phyloP scores from a whole-genome alignment of 30 jellyfish, hydroid and myxozoan species.

The Catostylus mosaicus region DNA sequence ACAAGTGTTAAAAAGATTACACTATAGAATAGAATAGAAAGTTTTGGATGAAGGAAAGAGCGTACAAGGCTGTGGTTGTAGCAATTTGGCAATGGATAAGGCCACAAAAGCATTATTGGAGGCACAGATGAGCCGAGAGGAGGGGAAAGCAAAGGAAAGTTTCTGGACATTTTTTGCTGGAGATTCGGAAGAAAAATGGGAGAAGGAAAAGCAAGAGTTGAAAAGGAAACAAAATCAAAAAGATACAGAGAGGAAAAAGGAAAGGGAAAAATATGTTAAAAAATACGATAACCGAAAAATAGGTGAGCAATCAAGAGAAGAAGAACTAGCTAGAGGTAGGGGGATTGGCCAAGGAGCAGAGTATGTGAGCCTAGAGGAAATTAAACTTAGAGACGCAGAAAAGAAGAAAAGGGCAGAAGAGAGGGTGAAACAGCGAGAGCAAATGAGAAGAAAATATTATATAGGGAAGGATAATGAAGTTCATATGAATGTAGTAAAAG shows the following conservation, averaged over 20 bases:
- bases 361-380: background rate
- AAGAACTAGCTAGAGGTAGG: no score
- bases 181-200: background rate
- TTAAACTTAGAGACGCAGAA: background rate
- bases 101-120: conserved; percentile 2
- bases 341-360: background rate
- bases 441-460: background rate
- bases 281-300: background rate
- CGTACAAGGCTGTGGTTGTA: no score
- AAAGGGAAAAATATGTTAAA: background rate
- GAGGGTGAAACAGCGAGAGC: background rate
- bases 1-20: no score
- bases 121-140: conserved; percentile 6
- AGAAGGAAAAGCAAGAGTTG: background rate
- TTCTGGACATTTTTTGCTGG: background rate
- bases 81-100: background rate
- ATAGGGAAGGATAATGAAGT: background rate
- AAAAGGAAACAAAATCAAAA: background rate
- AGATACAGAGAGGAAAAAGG: conserved; percentile 9
- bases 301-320: background rate
- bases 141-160: background rate
- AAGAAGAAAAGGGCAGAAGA: background rate
- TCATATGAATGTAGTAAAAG: no score
- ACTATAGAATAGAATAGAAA: no score
- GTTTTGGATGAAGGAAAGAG: no score